phyloP scores from a whole-genome alignment of 2,797 vertebrate species.

The Eremophila alpestris region DNA sequence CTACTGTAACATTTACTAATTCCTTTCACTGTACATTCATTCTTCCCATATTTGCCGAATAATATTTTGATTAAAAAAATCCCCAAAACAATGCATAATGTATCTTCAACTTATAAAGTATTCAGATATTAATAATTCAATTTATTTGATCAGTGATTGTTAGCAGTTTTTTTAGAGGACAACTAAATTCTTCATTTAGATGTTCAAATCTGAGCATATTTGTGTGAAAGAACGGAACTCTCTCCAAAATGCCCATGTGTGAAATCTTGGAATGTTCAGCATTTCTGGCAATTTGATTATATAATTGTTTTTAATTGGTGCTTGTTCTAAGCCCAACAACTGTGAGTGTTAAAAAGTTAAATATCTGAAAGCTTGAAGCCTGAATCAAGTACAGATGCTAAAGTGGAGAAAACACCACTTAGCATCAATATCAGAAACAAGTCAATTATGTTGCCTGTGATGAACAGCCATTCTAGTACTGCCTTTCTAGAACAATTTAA shows the following conservation, averaged over 20 bases:
- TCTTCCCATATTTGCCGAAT: not conserved
- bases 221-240: not conserved
- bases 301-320: slow-evolving; percentile 12
- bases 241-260: not conserved
- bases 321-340: not conserved
- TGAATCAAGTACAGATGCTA: not conserved
- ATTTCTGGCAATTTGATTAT: slow-evolving; percentile 16
- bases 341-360: not conserved
- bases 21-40: not conserved
- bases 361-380: not conserved
- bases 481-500: not conserved
- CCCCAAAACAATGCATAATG: not conserved
- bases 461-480: not conserved
- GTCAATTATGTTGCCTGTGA: not conserved
- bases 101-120: not conserved
- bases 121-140: not conserved
- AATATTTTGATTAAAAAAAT: not conserved
- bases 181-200: not conserved
- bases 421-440: not conserved
- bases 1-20: not conserved
- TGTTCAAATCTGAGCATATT: not conserved
- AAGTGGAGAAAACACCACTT: not conserved
- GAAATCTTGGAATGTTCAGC: not conserved
- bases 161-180: not conserved
- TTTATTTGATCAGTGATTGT: not conserved